Percentiles rank a stretch among this genome's conserved stretches.
Conservation (phyloP, 2,113 vertebrate species). For the Sapajus apella region DNA sequence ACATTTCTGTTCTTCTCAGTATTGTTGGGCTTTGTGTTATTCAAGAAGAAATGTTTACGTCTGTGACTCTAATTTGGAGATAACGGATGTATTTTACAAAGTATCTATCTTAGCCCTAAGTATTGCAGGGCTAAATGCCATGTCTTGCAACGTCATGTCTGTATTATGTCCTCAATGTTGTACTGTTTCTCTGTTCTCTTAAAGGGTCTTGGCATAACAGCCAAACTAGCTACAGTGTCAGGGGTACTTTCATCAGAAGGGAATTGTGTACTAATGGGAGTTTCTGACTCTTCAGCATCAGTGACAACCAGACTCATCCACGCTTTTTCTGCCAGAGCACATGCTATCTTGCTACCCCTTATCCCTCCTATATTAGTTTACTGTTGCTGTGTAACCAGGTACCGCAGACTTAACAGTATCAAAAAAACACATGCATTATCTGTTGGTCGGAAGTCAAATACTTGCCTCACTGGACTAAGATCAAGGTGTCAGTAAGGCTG, state of each 20-base stretch:
- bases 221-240: background rate
- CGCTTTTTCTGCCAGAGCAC: background rate
- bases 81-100: constrained; percentile 58
- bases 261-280: background rate
- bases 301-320: background rate
- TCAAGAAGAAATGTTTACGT: constrained; percentile 47
- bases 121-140: background rate
- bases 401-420: background rate
- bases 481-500: background rate
- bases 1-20: constrained; percentile 60
- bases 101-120: background rate
- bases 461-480: background rate
- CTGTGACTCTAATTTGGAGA: constrained; percentile 67
- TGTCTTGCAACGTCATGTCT: background rate
- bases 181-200: background rate
- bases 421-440: background rate
- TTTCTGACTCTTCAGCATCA: background rate
- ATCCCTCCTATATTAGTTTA: background rate
- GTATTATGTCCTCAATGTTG: background rate
- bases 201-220: background rate
- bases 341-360: background rate
- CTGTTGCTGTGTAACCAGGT: background rate
- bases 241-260: background rate
- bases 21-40: background rate
- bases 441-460: background rate